Base-by-base conservation (phyloP, 2,797 vertebrate genomes). In the Myoxocephalus aenaeus region DNA sequence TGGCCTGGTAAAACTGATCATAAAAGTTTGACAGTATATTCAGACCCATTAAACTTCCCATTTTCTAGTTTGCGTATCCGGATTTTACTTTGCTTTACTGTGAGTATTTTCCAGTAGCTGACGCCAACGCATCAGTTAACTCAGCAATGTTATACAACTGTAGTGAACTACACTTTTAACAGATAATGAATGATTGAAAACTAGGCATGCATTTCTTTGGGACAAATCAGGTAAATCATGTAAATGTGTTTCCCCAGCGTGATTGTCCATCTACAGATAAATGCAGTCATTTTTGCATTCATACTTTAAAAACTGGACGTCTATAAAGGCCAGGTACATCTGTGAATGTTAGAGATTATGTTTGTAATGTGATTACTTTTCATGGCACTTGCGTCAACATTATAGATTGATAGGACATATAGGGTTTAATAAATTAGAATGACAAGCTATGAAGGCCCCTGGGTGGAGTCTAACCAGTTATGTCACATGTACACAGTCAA, bases 261-360 rank as follows among this genome's bases (percentile, higher is more conserved):
- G 61, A 66, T 22, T 12, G 25, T 59, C 51, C 22, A 10, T 65
- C 65, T 18, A 27, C 48, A 66, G 61, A 56, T 36, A n/a, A 56
- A 79, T 50, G 2, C 14, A 0, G 38, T 66, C 27, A 58, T 38
- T 61, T 51, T 12, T 10, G 22, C 10, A 10, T 51, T 51, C 20
- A 51, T 51, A 3, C 20, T 22, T 22, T 20, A 34, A 64, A 77
- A 72, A 50, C 46, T 18, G 10, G 12, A 57, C 1, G 7, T 40
- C 46, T 18, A 62, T 75, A 71, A 73, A 68, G 65, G 20, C 27
- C 27, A 64, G 72, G 22, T 20, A 65, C 27, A 68, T 75, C 61
- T 78, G 42, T 38, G 4, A 62, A 62, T 50, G 15, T 40, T 15
- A 14, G 14, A 62, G 36, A 62, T 62, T 22, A 22, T 38, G 59